Evolutionary conservation across 1,140 invertebrate genomes (phyloP), one percentile per base, ranked within the genome.

Genomic region (Stegodyphus dumicola): DNA sequence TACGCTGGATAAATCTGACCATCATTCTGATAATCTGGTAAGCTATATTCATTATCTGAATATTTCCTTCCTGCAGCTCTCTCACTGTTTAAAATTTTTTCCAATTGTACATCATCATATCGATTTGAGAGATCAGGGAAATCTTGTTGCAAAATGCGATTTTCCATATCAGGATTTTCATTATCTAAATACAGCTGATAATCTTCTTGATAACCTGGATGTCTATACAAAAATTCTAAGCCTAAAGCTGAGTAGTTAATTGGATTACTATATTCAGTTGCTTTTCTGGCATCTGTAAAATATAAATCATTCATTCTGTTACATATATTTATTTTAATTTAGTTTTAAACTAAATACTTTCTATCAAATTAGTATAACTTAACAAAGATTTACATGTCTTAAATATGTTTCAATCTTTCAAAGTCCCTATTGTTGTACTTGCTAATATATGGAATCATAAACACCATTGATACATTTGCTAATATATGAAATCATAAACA

Each of bases 221-320:
- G 91, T 18, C 88, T 86, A 52, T 88, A 70, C 11, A 92, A 78
- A 88, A 90, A 92, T 51, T 90, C 87, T 78, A 91, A 83, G 2
- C 90, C 92, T 65, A 92, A 89, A 67, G 88, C 88, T 11, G 91
- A 90, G 9, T 91, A 92, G 86, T 92, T 91, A 6, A 91, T 81
- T 87, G 89, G 89, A 48, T 88, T 87, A 5, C 88, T 87, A 79
- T 90, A 89, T 87, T 92, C 91, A 7, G 90, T 81, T 15, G 86
- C 80, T 17, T 88, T 89, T 84, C 91, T 88, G 5, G 89, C 88
- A 73, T 90, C 91, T 92, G 88, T 66, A 89, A 84, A 33, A 33
- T 33, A 33, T 33, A 33, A 33, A 3, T 33, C 33, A 33, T 33
- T 33, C 33, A 33, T 33, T 33, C 33, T 33, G 33, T 1, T 33